phyloP scores from a whole-genome alignment of 2,797 vertebrate species.

The Ispidina lecontei region DNA sequence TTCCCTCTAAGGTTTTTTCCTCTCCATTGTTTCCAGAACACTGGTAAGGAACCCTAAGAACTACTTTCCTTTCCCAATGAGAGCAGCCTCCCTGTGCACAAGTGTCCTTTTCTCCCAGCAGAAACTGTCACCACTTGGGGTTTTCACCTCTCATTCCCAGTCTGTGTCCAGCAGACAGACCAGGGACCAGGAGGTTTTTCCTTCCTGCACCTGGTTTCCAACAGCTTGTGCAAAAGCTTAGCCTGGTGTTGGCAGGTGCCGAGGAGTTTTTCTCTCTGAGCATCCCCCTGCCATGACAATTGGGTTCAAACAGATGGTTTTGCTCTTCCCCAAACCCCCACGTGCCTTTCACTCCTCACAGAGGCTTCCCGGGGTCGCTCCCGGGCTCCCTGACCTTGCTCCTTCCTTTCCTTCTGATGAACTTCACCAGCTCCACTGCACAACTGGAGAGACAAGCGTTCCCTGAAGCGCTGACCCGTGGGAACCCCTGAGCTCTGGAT shows the following conservation, averaged over 20 bases:
- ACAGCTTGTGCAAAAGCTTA: not conserved
- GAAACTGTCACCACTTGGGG: not conserved
- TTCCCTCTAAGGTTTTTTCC: not conserved
- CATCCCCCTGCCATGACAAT: not conserved
- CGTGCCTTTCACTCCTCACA: not conserved
- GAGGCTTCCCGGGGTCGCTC: constrained; percentile 9
- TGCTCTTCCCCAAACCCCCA: not conserved
- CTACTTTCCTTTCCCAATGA: not conserved
- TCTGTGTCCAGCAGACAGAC: not conserved
- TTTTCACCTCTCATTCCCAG: not conserved
- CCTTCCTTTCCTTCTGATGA: not conserved
- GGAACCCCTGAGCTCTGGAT: not conserved
- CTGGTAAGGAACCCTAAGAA: not conserved
- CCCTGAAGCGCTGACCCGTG: not conserved
- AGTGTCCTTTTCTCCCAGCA: not conserved
- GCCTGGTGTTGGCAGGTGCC: not conserved
- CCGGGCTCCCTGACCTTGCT: not conserved
- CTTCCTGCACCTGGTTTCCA: not conserved
- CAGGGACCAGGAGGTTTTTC: not conserved
- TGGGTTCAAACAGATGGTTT: not conserved
- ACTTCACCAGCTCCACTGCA: not conserved
- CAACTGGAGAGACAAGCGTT: not conserved
- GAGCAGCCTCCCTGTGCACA: not conserved
- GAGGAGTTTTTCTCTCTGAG: not conserved
- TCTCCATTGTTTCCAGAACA: not conserved